Percentiles rank a stretch among this genome's conserved stretches.
Evolutionary conservation across 2,113 vertebrate genomes (phyloP).

Genomic region (Bostrychus sinensis): DNA sequence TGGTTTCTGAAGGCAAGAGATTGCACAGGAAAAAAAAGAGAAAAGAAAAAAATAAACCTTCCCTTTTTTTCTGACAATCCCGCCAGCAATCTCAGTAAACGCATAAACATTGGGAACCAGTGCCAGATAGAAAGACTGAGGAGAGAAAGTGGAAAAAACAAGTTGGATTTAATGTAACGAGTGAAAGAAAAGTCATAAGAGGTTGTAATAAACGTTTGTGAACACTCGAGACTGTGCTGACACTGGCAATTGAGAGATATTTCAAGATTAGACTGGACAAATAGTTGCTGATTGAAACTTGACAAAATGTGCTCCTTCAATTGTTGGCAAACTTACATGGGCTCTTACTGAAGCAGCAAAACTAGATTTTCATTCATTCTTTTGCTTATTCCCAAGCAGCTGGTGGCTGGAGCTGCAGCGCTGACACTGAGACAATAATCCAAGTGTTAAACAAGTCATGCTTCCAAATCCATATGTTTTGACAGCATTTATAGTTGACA

Average conservation of each 20-base stretch:
- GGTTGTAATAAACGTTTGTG: not conserved
- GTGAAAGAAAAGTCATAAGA: constrained; percentile 17
- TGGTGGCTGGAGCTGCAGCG: too few species aligned
- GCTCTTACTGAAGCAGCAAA: too few species aligned
- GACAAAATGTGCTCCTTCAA: too few species aligned
- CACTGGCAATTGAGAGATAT: constrained; percentile 9
- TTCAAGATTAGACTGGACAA: too few species aligned
- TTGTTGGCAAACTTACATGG: too few species aligned
- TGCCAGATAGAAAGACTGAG: constrained; percentile 74
- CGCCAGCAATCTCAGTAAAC: constrained; percentile 89
- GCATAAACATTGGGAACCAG: constrained; percentile 89
- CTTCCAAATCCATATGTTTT: too few species aligned
- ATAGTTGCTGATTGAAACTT: too few species aligned
- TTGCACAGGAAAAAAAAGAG: constrained; percentile 77
- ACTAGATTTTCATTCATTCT: too few species aligned
- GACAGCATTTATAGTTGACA: too few species aligned
- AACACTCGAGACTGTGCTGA: constrained; percentile 31
- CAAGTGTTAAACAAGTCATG: too few species aligned
- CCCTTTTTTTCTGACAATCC: constrained; percentile 82
- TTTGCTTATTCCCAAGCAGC: too few species aligned
- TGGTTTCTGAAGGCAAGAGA: constrained; percentile 95
- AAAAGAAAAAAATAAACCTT: constrained; percentile 87
- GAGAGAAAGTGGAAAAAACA: constrained; percentile 44
- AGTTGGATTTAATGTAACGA: constrained; percentile 63
- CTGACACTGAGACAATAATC: too few species aligned